Conservation (phyloP, 2,113 vertebrate species). For the Oxygymnocypris stewartii region DNA sequence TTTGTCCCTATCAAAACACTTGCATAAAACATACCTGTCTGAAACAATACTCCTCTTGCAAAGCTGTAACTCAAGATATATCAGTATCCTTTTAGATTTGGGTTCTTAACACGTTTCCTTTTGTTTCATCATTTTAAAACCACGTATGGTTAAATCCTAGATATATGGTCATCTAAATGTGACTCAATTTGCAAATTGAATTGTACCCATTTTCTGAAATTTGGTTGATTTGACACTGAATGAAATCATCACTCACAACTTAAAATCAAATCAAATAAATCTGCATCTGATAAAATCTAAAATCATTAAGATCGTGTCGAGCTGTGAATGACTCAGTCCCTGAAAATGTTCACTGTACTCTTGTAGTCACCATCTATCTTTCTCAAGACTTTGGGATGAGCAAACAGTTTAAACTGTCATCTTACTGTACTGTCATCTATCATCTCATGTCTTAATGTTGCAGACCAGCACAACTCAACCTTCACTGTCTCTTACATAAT, state of each 20-base stretch:
- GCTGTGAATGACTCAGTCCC: neutral
- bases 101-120: too few relatives aligned
- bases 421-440: conserved; percentile 10
- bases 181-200: too few relatives aligned
- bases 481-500: neutral
- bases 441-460: conserved; percentile 13
- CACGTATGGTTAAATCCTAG: too few relatives aligned
- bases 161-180: too few relatives aligned
- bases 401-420: conserved; percentile 9
- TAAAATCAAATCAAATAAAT: neutral
- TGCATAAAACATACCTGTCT: too few relatives aligned
- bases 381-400: neutral
- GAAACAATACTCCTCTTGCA: too few relatives aligned
- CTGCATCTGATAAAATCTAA: neutral
- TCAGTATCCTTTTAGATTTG: too few relatives aligned
- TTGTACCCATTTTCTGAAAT: too few relatives aligned
- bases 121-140: too few relatives aligned
- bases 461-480: conserved; percentile 22
- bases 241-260: neutral
- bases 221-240: too few relatives aligned
- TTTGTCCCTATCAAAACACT: too few relatives aligned
- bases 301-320: neutral
- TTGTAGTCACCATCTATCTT: neutral
- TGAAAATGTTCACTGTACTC: neutral
- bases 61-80: too few relatives aligned